Base-by-base conservation (phyloP, 2,888 invertebrate species). In the Rhamphomyia laevipes region DNA sequence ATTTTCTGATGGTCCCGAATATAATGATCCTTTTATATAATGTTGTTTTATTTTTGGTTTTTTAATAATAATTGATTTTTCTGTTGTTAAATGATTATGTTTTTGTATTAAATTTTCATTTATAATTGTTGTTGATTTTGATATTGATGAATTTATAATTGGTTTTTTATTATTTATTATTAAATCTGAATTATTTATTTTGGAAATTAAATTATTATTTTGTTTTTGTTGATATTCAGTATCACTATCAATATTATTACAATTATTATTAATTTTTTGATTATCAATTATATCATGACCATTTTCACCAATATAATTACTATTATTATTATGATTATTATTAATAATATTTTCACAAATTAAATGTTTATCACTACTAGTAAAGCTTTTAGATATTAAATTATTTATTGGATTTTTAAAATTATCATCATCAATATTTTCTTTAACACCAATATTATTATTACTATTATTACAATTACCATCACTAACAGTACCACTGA, bases 1-100 rank as follows among this genome's bases (percentile, higher is more conserved):
- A 43, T 41, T 35, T 30, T 18, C 18, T 6, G 21, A 27, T 27
- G 23, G 23, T 27, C 7, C 7, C 9, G 23, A 9, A 27, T 27
- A 7, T 27, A 2, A 7, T 27, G 23, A 9, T 27, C 9, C 9
- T 27, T 9, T 66, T 66, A 67, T 58, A 64, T 67, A 64, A 62
- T 66, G 57, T n/a, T n/a, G n/a, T 59, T 58, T 16, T 11, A 15
- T 12, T 37, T n/a, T 37, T 37, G 16, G n/a, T 6, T 37, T 13
- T 6, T 11, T 37, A 4, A 37, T 37, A 4, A 37, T 12, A 15
- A 27, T 27, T 27, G 23, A 27, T 27, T 27, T 27, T 6, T 27
- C 9, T 7, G 4, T 27, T 6, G 7, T 21, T 21, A 21, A 21
- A 21, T 21, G 3, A 21, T 11, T 51, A 62, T 58, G 48, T 56